phyloP scores from a whole-genome alignment of 2,797 vertebrate genomes.

The Acanthurus tractus region DNA sequence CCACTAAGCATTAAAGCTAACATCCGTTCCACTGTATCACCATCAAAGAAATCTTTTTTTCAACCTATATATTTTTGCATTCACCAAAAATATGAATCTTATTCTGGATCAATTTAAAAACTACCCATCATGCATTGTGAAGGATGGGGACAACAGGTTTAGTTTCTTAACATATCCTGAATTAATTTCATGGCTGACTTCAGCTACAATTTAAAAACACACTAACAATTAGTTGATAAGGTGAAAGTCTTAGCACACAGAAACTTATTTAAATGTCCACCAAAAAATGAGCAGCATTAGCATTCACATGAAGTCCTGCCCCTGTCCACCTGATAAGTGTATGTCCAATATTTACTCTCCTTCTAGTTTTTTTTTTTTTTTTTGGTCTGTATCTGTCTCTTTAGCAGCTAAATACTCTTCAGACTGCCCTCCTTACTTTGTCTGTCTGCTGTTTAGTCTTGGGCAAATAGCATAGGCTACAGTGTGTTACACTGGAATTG shows the following conservation, averaged over 20 bases:
- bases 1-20: background rate
- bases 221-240: too few relatives aligned
- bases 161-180: too few relatives aligned
- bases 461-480: background rate
- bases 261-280: background rate
- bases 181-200: too few relatives aligned
- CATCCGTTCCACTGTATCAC: background rate
- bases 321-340: background rate
- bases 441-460: background rate
- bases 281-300: background rate
- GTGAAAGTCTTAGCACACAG: background rate
- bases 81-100: background rate
- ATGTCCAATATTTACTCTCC: background rate
- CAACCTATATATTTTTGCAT: too few relatives aligned
- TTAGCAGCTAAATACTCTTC: background rate
- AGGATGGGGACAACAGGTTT: too few relatives aligned
- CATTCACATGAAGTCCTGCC: background rate
- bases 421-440: background rate
- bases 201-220: too few relatives aligned
- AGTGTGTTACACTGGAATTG: too few relatives aligned
- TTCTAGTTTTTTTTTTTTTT: background rate
- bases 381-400: background rate
- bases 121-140: too few relatives aligned
- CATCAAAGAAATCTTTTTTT: too few relatives aligned
- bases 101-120: too few relatives aligned